Evolutionary conservation across 2,888 invertebrate genomes (phyloP).

Genomic region (Chaetogeoica ovagalla): DNA sequence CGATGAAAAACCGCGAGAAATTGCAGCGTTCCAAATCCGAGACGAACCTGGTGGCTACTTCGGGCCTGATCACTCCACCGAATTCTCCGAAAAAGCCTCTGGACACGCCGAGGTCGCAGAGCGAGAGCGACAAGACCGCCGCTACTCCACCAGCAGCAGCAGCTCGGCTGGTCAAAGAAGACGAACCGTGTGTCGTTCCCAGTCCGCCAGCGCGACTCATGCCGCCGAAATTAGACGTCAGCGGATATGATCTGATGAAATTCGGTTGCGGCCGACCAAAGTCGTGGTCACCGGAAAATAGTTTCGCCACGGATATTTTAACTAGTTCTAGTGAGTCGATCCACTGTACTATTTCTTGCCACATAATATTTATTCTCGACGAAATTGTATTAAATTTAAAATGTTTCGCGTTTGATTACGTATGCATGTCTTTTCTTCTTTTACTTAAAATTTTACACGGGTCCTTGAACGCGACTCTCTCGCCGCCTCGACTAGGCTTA

Average conservation of each 20-base stretch:
- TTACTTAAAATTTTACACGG: too few species aligned
- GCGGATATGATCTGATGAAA: constrained; percentile 44
- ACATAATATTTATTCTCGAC: too few species aligned
- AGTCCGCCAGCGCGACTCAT: constrained; percentile 63
- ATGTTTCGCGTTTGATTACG: too few species aligned
- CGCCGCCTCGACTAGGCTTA: too few species aligned
- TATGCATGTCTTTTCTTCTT: too few species aligned
- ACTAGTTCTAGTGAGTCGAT: constrained; percentile 60
- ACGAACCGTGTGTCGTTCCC: constrained; percentile 64
- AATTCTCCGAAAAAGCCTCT: constrained; percentile 35
- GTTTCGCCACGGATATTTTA: constrained; percentile 65
- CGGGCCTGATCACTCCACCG: constrained; percentile 33
- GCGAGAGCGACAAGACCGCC: constrained; percentile 55
- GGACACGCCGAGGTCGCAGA: constrained; percentile 57
- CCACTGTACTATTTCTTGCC: too few species aligned
- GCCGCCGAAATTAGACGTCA: constrained; percentile 51
- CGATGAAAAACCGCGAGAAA: constrained; percentile 93
- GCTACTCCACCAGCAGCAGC: constrained; percentile 55
- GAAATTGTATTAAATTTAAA: too few species aligned
- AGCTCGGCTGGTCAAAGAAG: constrained; percentile 58
- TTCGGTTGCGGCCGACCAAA: constrained; percentile 63
- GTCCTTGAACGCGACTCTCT: too few species aligned
- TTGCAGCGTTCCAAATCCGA: constrained; percentile 91
- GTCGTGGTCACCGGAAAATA: constrained; percentile 75
- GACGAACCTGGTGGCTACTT: constrained; percentile 73